Conservation (phyloP, 2,113 vertebrate genomes). For the Edolisoma coerulescens region DNA sequence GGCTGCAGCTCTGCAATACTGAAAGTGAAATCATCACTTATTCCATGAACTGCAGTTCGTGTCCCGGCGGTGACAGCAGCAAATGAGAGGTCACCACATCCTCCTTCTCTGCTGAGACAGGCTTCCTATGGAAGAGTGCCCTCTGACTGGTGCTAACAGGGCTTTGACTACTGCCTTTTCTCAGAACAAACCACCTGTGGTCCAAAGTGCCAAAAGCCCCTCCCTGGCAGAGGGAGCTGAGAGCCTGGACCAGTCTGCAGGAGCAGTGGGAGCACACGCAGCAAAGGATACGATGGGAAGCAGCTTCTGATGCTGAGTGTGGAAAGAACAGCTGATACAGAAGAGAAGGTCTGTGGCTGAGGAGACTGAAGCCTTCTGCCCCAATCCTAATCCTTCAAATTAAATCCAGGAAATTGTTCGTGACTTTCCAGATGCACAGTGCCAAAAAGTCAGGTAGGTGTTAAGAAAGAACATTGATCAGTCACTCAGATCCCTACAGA, state of each 20-base stretch:
- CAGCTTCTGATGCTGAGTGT: neutral
- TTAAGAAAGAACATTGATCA: neutral
- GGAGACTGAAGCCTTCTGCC: neutral
- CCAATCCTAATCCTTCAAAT: neutral
- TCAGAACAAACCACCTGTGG: neutral
- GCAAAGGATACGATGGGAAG: neutral
- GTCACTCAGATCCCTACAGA: neutral
- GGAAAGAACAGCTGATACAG: neutral
- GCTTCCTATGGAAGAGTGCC: neutral
- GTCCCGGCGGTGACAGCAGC: neutral
- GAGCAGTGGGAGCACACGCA: neutral
- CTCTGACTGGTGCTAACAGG: neutral
- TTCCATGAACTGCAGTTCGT: neutral
- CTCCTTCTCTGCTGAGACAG: neutral
- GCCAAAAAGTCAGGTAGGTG: neutral
- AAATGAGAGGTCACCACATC: neutral
- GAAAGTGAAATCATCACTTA: neutral
- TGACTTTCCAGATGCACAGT: neutral
- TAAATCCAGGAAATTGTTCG: neutral
- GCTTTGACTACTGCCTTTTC: neutral
- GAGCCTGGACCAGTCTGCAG: neutral
- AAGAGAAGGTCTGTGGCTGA: neutral
- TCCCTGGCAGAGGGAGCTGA: neutral
- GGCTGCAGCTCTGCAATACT: neutral
- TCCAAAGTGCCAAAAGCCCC: neutral